Percentiles rank a stretch among this genome's conserved stretches.
Evolutionary conservation across 1,140 invertebrate species (phyloP).

Genomic region (Solen grandis): DNA sequence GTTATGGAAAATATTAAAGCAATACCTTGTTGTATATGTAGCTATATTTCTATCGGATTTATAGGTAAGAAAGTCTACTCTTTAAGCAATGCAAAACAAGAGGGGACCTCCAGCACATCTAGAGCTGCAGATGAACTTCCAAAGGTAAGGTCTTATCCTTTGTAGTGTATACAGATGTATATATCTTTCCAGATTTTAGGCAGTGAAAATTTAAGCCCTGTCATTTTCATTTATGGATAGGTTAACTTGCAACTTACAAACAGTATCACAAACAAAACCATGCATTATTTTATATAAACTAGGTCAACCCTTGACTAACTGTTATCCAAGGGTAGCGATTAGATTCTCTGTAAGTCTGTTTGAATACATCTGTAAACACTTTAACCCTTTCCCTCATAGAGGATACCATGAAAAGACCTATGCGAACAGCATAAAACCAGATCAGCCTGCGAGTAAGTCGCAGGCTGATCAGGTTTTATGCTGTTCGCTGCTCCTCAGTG

Average conservation of each 20-base stretch:
- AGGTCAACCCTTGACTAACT: too few species aligned
- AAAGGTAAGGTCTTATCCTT: slow-evolving; percentile 47
- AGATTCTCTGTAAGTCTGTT: not conserved
- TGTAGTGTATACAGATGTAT: not conserved
- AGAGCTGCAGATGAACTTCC: slow-evolving; percentile 35
- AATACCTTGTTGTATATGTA: not conserved
- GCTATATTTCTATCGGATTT: not conserved
- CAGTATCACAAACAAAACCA: too few species aligned
- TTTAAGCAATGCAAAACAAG: slow-evolving; percentile 9
- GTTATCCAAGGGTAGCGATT: not conserved
- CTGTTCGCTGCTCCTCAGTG: too few species aligned
- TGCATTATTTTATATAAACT: too few species aligned
- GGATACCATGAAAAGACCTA: too few species aligned
- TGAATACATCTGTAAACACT: too few species aligned
- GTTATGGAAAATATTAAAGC: not conserved
- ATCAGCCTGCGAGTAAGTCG: too few species aligned
- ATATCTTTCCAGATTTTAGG: not conserved
- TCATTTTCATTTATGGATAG: not conserved
- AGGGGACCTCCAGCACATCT: slow-evolving; percentile 80
- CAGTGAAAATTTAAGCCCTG: too few species aligned
- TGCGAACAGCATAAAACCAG: too few species aligned
- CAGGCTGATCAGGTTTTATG: too few species aligned
- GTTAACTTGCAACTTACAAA: not conserved
- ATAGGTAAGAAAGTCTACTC: slow-evolving; percentile 5
- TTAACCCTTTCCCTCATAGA: too few species aligned